phyloP scores from a whole-genome alignment of 2,888 invertebrate genomes.

The Hirtodrosophila alboralis region DNA sequence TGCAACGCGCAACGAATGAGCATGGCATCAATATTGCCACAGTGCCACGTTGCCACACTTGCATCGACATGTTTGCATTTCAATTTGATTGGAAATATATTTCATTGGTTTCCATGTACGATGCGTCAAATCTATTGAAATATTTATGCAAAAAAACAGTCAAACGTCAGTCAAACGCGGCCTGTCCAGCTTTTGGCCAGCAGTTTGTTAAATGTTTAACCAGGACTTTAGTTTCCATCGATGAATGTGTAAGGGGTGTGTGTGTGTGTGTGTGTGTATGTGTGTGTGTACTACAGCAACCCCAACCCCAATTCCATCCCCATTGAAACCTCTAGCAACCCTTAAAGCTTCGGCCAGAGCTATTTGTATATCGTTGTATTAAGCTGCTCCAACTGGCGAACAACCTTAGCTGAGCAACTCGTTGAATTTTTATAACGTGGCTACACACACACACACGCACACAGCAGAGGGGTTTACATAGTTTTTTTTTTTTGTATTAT shows the following conservation, averaged over 20 bases:
- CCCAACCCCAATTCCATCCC: neutral
- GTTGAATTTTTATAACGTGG: constrained; percentile 74
- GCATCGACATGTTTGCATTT: constrained; percentile 69
- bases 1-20: constrained; percentile 28
- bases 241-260: too few species aligned
- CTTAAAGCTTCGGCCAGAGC: constrained; percentile 31
- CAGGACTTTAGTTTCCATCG: constrained; percentile 58
- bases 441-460: constrained; percentile 37
- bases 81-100: constrained; percentile 76
- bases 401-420: constrained; percentile 56
- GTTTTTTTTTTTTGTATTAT: constrained; percentile 26
- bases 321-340: neutral
- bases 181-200: constrained; percentile 71
- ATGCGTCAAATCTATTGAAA: constrained; percentile 61
- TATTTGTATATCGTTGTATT: constrained; percentile 52
- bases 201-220: constrained; percentile 75
- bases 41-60: constrained; percentile 11
- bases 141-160: constrained; percentile 58
- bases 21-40: constrained; percentile 18
- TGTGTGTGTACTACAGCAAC: too few species aligned
- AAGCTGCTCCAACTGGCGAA: constrained; percentile 47
- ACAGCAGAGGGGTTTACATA: constrained; percentile 19
- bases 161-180: constrained; percentile 70
- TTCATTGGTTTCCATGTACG: constrained; percentile 54
- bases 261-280: too few species aligned